Conservation (phyloP, 2,797 vertebrate species). For the Odontamblyopus rebecca region DNA sequence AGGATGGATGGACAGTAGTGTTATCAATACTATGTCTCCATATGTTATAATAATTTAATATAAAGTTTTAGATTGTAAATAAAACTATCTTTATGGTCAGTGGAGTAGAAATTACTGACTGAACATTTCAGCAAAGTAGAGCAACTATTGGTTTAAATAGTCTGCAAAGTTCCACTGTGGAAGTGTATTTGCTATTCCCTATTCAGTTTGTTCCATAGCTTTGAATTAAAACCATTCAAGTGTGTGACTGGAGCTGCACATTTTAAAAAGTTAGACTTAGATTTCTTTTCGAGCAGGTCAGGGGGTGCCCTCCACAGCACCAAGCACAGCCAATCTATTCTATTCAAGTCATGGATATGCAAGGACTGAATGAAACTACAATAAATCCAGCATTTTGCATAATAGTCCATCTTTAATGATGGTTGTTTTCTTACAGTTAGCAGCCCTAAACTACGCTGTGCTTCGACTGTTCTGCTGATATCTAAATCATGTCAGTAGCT, state of each 20-base stretch:
- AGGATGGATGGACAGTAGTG: no score
- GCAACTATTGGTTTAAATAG: neutral
- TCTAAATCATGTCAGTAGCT: no score
- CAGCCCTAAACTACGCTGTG: no score
- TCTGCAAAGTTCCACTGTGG: neutral
- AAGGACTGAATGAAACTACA: neutral
- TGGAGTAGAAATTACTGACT: neutral
- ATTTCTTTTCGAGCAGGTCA: neutral
- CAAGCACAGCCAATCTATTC: neutral
- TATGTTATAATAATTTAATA: neutral
- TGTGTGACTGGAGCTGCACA: conserved; percentile 5
- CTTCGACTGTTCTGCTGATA: no score
- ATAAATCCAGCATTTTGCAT: no score
- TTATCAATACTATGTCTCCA: neutral
- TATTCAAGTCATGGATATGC: neutral
- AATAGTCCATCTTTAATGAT: no score
- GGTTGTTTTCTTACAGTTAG: no score
- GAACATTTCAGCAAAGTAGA: neutral
- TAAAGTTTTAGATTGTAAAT: neutral
- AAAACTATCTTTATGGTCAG: neutral
- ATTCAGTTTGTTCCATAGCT: neutral
- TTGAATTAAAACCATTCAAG: conserved; percentile 5
- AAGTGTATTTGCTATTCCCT: neutral
- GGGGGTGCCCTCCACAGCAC: neutral
- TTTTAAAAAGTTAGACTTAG: neutral